Evolutionary conservation across 2,888 invertebrate species (phyloP), one percentile per base, ranked within the genome.

Genomic region (Hedychridium roseum): DNA sequence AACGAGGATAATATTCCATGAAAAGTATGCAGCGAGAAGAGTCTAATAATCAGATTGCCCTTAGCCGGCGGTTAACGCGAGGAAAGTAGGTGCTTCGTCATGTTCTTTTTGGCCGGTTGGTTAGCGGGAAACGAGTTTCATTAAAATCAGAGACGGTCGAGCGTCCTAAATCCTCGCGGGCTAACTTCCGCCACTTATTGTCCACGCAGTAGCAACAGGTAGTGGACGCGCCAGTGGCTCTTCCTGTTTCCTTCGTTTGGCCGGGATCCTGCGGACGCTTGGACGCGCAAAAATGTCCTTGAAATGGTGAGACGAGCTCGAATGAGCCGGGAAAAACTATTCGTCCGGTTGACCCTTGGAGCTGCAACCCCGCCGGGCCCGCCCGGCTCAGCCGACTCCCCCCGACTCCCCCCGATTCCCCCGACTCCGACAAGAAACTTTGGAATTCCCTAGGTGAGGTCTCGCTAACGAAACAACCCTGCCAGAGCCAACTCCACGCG

Each of bases 161-260:
- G 27, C 38, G 37, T 36, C 49, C 49, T 46, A 54, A 52, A 60
- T 48, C 49, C 47, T 41, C 41, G 27, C 37, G 20, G 14, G 34
- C 36, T 36, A 39, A 46, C 43, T 50, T 28, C 37, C 45, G 52
- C 46, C 50, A 61, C 50, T 50, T 61, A 61, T 55, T 54, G 55
- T 61, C 58, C 61, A 55, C 26, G 27, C 27, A 40, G 49, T 55
- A 61, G 60, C 60, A 61, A 61, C 60, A 61, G 60, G 60, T 61
- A 61, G 61, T 52, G 55, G 58, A 49, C 49, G 39, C 38, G 36
- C 50, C 38, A 20, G 32, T 28, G 37, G 12, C 17, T 34, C 36
- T 42, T 37, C 42, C 18, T 45, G 40, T 52, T 42, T 57, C 55
- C 61, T 61, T 61, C 58, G 45, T 60, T 56, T 60, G 42, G 35